A percentile compares a stretch with the other conserved stretches of the same genome.
Evolutionary conservation across 2,113 vertebrate species (phyloP).

Genomic region (Hippocampus mohnikei): DNA sequence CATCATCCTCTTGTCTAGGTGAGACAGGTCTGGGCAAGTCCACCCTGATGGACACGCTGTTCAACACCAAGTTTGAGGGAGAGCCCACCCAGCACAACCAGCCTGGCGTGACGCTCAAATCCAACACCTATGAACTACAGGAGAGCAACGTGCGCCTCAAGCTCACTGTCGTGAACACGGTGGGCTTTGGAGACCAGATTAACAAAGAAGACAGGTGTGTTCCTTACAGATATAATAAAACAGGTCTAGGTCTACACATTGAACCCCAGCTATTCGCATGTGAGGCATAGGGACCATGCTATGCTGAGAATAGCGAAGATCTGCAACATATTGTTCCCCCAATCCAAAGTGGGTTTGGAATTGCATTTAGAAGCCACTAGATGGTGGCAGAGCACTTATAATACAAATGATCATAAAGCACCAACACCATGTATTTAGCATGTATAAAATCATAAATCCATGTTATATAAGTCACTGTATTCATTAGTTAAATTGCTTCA

Average conservation of each 20-base stretch:
- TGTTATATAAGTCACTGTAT: not conserved
- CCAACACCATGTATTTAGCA: no score
- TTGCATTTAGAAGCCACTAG: no score
- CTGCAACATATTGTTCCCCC: no score
- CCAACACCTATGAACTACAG: slow-evolving; percentile 91
- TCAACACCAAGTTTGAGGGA: slow-evolving; percentile 96
- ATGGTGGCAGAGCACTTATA: no score
- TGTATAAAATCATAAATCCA: not conserved
- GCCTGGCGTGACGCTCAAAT: slow-evolving; percentile 90
- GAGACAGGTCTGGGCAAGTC: slow-evolving; percentile 97
- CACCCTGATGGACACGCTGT: slow-evolving; percentile 96
- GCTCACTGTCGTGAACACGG: slow-evolving; percentile 88
- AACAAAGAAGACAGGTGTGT: slow-evolving; percentile 96
- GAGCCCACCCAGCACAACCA: slow-evolving; percentile 90
- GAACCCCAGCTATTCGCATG: not conserved
- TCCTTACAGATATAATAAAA: not conserved
- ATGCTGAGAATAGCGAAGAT: not conserved
- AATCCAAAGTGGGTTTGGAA: no score
- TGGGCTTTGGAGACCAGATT: slow-evolving; percentile 96
- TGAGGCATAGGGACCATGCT: not conserved
- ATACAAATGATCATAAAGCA: no score
- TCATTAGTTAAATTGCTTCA: not conserved
- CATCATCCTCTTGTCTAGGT: slow-evolving; percentile 68
- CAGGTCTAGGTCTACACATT: not conserved
- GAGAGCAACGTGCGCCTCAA: slow-evolving; percentile 95